Conservation (phyloP, 2,888 invertebrate species). For the Tetragonula carbonaria region DNA sequence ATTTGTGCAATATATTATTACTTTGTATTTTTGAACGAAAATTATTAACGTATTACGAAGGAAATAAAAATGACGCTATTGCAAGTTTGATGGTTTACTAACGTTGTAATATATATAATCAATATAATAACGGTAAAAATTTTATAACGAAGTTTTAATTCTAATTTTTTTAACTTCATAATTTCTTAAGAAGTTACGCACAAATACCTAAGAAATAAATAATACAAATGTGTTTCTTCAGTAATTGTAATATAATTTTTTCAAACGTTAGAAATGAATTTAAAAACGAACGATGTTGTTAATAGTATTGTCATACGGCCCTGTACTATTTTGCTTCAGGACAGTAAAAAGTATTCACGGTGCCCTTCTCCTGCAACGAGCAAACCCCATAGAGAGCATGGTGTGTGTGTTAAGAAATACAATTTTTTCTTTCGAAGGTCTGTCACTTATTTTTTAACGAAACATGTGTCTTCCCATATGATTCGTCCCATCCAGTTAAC, state of each 20-base stretch:
- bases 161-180: neutral
- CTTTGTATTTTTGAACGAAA: neutral
- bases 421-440: conserved; percentile 4
- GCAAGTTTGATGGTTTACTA: neutral
- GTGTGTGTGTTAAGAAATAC: conserved; percentile 10
- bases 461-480: neutral
- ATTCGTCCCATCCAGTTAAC: conserved; percentile 5
- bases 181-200: neutral
- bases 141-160: neutral
- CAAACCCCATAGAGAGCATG: conserved; percentile 31
- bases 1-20: neutral
- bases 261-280: neutral
- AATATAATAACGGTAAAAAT: neutral
- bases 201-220: neutral
- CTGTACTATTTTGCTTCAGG: conserved; percentile 52
- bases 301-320: conserved; percentile 18
- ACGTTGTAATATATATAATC: neutral
- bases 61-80: neutral
- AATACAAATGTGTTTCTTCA: neutral
- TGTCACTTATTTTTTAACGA: conserved; percentile 14
- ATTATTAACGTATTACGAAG: neutral
- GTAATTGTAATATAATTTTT: neutral
- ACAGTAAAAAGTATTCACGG: neutral
- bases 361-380: conserved; percentile 26
- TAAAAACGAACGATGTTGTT: neutral